Conservation (phyloP, 1,140 invertebrate species). For the Coenobita brevimanus region DNA sequence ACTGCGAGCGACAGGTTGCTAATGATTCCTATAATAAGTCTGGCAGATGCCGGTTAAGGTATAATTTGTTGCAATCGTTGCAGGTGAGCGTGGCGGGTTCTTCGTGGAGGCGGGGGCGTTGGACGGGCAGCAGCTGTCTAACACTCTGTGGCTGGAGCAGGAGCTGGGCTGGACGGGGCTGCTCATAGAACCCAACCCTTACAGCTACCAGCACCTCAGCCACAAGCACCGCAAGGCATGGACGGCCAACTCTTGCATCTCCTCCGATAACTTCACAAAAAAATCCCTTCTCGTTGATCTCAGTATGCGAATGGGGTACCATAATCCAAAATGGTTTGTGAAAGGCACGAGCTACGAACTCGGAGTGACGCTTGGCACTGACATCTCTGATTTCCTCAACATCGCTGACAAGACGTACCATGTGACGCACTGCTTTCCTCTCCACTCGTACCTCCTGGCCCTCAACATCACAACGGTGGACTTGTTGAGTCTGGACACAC, state of each 20-base stretch:
- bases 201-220: not conserved
- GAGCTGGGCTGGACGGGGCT: not conserved
- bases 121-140: not conserved
- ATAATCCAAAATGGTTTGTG: not conserved
- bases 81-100: not conserved
- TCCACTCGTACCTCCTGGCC: too few relatives aligned
- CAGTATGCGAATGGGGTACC: not conserved
- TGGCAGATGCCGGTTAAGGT: too few relatives aligned
- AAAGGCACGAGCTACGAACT: not conserved
- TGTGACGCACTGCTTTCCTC: not conserved
- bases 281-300: not conserved
- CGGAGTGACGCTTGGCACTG: not conserved
- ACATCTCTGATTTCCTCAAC: not conserved
- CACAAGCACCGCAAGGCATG: not conserved
- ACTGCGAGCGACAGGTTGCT: too few relatives aligned
- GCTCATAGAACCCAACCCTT: not conserved
- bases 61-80: too few relatives aligned
- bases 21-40: too few relatives aligned
- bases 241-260: not conserved
- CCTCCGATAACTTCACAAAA: not conserved
- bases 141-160: constrained; percentile 8
- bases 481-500: not conserved
- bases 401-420: not conserved
- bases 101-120: too few relatives aligned
- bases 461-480: not conserved